These are phyloP conservation scores for Rotaria magnacalcarata DNA, from an alignment of 2,888 invertebrate species.

Conservation along the genomic window DNA sequence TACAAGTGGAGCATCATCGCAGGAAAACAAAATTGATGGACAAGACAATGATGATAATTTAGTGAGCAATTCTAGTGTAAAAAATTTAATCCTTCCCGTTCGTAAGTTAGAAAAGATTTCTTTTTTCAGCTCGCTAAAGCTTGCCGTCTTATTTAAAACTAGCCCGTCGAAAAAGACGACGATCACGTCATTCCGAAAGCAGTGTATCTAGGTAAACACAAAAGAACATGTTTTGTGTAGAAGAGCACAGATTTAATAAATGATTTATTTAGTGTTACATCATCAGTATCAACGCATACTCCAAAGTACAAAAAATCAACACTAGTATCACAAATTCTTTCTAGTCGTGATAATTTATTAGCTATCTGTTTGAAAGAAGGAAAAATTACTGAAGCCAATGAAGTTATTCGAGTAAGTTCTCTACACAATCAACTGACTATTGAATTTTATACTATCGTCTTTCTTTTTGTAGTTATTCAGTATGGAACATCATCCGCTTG, in stretches of 20 bases:
- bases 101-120: not conserved
- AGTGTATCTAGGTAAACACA: not conserved
- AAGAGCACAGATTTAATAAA: too few relatives aligned
- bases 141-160: not conserved
- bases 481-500: constrained; percentile 51
- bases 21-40: constrained; percentile 69
- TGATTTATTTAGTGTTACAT: not conserved
- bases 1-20: constrained; percentile 71
- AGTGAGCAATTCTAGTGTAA: constrained; percentile 62
- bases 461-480: constrained; percentile 51
- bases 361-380: constrained; percentile 71
- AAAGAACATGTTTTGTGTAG: too few relatives aligned
- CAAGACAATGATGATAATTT: constrained; percentile 75
- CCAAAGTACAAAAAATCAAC: not conserved
- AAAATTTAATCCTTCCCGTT: constrained; percentile 9
- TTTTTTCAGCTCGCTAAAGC: not conserved
- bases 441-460: too few relatives aligned
- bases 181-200: not conserved
- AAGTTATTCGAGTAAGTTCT: constrained; percentile 72
- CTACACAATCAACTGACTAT: not conserved
- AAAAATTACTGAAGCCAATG: constrained; percentile 71
- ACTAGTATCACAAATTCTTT: constrained; percentile 63
- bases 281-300: not conserved
- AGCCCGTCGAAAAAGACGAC: not conserved
- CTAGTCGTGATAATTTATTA: constrained; percentile 72